Base-by-base conservation (phyloP, 2,797 vertebrate genomes). In the Paratrypauchen microcephalus region DNA sequence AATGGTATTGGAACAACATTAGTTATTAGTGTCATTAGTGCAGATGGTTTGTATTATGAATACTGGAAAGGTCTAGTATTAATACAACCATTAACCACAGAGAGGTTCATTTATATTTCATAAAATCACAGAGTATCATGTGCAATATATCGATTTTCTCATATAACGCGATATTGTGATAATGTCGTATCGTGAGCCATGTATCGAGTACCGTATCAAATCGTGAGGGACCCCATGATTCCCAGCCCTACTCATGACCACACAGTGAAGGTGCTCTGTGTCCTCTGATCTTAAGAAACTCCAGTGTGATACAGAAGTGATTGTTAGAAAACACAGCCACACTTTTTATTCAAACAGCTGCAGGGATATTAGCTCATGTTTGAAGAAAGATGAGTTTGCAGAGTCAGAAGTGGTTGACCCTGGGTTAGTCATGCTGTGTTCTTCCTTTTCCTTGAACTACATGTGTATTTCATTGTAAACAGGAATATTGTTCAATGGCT, bases 361-460 rank as follows among this genome's bases (percentile, higher is more conserved):
- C 61, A 47, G 61, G 50, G 73, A 61, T 23, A 39, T n/a, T 7
- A 60, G 11, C 58, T 60, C 28, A 7, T 32, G 58, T 60, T 57
- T 57, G 18, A 3, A n/a, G 30, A 36, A 12, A 12, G 28, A 16
- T 19, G 56, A 58, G 56, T 58, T 28, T 28, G 0, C 2, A 16
- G 24, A 58, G 15, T 56, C 11, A 56, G 54, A 56, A 1, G 54
- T 24, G 54, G 21, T 56, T 6, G 23, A 24, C 55, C 55, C 13
- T 26, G 9, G 12, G 24, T 24, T 57, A 24, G 7, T 28, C 26
- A 18, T 18, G 24, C 18, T 28, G 26, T 8, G 13, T 26, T 26
- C 24, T 18, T 28, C 13, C 9, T 36, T 36, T 36, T 36, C 32
- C 32, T 36, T 9, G 32, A 36, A 36, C 32, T 36, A 36, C 9